Base-by-base conservation (phyloP, 2,113 vertebrate species). In the Corythoichthys intestinalis region DNA sequence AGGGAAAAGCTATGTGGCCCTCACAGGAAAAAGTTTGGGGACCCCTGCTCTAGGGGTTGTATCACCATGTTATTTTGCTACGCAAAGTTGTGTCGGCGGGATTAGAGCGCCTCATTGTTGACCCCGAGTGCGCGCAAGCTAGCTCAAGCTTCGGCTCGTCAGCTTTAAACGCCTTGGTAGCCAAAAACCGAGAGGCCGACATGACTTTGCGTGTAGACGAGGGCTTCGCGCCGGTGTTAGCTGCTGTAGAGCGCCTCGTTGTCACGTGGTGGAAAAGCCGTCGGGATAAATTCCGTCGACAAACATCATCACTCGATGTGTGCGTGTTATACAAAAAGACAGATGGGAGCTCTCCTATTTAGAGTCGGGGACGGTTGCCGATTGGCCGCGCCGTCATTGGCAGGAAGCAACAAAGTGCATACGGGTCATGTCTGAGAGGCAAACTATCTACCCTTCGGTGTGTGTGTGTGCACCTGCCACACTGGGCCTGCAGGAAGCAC, bases 401-500 rank as follows among this genome's bases (percentile, higher is more conserved):
- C 84, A 83, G 79, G 82, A 70, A 68, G 81, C 76, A 81, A 80
- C 76, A 87, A 87, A 87, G 83, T 70, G 81, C 49, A 17, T 74
- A 78, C 85, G 88, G 87, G 63, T 86, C 70, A 67, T 79, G 73
- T 73, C 59, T 39, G 41, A 35, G 49, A 60, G 67, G 65, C 64
- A 68, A 65, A 66, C 46, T 52, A 53, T 60, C 47, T 62, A 39
- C 41, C 38, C 6, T 65, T 67, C 53, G 49, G 17, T 39, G 71
- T 76, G 66, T 67, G 60, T 66, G 56, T 69, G 34, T 57, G 65
- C 62, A 70, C 67, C 48, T 67, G 61, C 72, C 44, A 65, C 58
- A 52, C 63, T 66, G 52, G 38, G 73, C 48, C 75, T 78, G 68
- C 85, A 90, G 88, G 84, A 91, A 90, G 86, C 89, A 91, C 88